Conservation (phyloP, 2,797 vertebrate species). For the Pelochelys cantorii region DNA sequence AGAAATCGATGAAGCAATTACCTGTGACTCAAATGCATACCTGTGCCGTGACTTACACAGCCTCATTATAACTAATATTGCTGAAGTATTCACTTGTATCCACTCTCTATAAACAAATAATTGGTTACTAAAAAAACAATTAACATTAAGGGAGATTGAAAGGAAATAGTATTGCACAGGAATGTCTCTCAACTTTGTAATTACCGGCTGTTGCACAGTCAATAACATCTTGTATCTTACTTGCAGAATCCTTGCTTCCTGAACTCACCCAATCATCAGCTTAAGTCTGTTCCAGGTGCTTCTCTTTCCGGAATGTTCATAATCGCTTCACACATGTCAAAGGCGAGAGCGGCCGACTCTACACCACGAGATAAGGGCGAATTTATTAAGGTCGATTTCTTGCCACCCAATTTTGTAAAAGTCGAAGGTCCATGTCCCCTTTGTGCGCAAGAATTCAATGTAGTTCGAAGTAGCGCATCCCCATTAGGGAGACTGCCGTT, state of each 20-base stretch:
- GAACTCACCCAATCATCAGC: background rate
- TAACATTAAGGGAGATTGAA: background rate
- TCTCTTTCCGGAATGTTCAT: background rate
- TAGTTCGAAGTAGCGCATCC: no score
- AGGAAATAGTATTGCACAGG: background rate
- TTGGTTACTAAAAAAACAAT: slow-evolving; percentile 46
- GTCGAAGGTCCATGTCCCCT: no score
- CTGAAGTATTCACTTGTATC: background rate
- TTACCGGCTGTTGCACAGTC: background rate
- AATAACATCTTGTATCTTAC: background rate
- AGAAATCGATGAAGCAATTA: fast-evolving
- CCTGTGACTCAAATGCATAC: background rate
- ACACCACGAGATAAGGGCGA: no score
- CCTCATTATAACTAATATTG: background rate
- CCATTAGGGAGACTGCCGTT: no score
- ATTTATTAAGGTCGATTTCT: no score
- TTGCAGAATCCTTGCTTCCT: background rate
- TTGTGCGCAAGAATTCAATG: no score
- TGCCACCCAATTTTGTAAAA: no score
- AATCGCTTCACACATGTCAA: background rate
- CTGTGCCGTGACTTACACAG: background rate
- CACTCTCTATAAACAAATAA: background rate
- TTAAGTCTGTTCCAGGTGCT: background rate
- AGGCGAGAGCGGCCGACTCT: background rate
- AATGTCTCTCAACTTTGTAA: background rate